Base-by-base conservation (phyloP, 2,113 vertebrate genomes). In the Leptosomus discolor region DNA sequence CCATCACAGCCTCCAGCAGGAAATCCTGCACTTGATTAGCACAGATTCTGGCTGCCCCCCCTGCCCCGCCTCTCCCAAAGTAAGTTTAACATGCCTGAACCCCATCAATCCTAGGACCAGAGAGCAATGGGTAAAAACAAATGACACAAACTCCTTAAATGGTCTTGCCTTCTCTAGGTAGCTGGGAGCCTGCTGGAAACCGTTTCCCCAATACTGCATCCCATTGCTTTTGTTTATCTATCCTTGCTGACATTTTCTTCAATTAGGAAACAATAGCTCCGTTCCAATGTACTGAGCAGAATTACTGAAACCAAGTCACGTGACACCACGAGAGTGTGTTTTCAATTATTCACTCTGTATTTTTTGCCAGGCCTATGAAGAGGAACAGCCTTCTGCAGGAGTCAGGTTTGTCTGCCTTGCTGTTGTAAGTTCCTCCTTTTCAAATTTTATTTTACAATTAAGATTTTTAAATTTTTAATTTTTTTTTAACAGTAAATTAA, bases 301-400 rank as follows among this genome's bases (percentile, higher is more conserved):
- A 91, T 97, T 92, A 94, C 97, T 92, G 85, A 94, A 94, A 96
- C 94, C 3, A 12, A 93, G 91, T 95, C 97, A 94, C 75, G 96
- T 97, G 97, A 86, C 88, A 50, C 39, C 63, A 19, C 2, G 12
- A 88, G 58, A 90, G 97, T 95, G 95, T 98, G 98, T 97, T 98
- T 98, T 94, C 97, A 98, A 97, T 98, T 98, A 98, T 85, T 96
- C 83, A 92, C 95, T 96, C 94, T 94, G 92, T 82, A 96, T 88
- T 79, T 94, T 79, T 61, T 93, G 95, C 97, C 96, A 96, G 97
- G 97, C 95, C 97, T 88, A 73, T 90, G 91, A 98, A 98, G 95
- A 97, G 84, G 92, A 97, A 88, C 74, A 92, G 85, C 95, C 91
- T 97, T 96, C 96, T 92, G 73, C 94, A 94, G 95, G 94, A 97